Evolutionary conservation across 1,140 invertebrate species (phyloP).

Genomic region (Tetramorium simillimum): DNA sequence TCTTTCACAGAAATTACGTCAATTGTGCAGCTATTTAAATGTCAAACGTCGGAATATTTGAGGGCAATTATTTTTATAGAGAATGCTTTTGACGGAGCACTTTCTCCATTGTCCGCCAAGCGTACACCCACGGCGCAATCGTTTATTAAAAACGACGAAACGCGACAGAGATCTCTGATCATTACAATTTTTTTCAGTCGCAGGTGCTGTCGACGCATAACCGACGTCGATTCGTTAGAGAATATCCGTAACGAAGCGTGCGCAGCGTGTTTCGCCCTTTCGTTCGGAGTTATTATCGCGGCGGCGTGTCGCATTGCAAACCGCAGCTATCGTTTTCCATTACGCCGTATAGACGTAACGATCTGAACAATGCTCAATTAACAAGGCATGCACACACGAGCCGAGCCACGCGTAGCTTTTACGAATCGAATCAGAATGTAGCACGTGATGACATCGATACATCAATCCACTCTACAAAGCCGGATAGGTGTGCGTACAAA

Average conservation of each 20-base stretch:
- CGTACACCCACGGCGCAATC: not conserved
- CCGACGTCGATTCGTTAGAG: slow-evolving; percentile 36
- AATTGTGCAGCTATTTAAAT: not conserved
- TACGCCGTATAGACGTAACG: slow-evolving; percentile 29
- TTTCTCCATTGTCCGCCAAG: not conserved
- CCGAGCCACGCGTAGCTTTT: slow-evolving; percentile 22
- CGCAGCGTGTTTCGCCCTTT: slow-evolving; percentile 20
- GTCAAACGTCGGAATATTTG: not conserved
- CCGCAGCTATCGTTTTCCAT: slow-evolving; percentile 53
- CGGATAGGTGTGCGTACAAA: not conserved
- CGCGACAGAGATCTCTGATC: slow-evolving; percentile 14
- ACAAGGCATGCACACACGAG: slow-evolving; percentile 33
- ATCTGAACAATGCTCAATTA: slow-evolving; percentile 57
- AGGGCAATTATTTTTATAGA: not conserved
- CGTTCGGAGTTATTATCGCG: slow-evolving; percentile 29
- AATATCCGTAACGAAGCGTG: slow-evolving; percentile 24
- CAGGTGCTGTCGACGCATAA: not conserved
- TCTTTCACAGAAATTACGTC: slow-evolving; percentile 8
- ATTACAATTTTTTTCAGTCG: slow-evolving; percentile 15
- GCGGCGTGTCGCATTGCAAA: slow-evolving; percentile 40
- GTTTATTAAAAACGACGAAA: slow-evolving; percentile 40
- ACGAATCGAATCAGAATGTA: slow-evolving; percentile 18
- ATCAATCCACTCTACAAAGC: slow-evolving; percentile 12
- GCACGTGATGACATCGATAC: slow-evolving; percentile 32
- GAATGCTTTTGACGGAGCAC: not conserved